phyloP scores from a whole-genome alignment of 2,888 invertebrate genomes.

The Leptinotarsa juncta region DNA sequence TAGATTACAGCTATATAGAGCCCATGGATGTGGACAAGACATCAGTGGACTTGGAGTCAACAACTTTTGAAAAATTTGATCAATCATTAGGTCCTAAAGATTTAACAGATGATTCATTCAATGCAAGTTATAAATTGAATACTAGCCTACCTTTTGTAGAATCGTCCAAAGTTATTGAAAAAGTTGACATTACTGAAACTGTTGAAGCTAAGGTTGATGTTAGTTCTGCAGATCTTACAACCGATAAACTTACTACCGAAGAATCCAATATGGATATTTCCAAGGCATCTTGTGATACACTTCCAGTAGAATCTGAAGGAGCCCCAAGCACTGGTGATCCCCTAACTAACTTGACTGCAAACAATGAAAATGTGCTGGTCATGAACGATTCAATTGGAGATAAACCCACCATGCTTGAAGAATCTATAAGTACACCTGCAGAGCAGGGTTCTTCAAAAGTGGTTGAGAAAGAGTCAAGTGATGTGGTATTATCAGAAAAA shows the following conservation, averaged over 20 bases:
- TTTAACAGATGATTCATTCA: conserved; percentile 28
- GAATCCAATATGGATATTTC: background rate
- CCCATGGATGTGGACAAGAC: conserved; percentile 51
- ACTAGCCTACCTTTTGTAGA: conserved; percentile 23
- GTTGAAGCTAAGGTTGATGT: background rate
- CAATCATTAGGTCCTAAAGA: background rate
- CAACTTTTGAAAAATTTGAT: conserved; percentile 29
- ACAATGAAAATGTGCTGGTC: too few species aligned
- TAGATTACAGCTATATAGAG: conserved; percentile 46
- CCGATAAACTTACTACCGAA: background rate
- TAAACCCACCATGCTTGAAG: background rate
- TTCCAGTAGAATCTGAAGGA: background rate
- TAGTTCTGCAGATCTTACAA: background rate
- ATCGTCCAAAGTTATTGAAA: conserved; percentile 17
- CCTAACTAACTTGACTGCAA: background rate
- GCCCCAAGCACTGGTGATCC: background rate
- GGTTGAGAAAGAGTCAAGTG: background rate
- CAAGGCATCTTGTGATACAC: background rate
- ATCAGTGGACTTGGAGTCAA: conserved; percentile 23
- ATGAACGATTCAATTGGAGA: too few species aligned
- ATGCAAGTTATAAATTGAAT: conserved; percentile 33
- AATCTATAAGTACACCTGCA: conserved; percentile 2
- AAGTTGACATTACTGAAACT: background rate
- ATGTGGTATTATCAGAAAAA: conserved; percentile 28
- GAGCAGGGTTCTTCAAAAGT: background rate